A percentile compares a stretch with the other conserved stretches of the same genome.
Conservation (phyloP, 2,888 invertebrate species). For the Andrena chrysosceles region DNA sequence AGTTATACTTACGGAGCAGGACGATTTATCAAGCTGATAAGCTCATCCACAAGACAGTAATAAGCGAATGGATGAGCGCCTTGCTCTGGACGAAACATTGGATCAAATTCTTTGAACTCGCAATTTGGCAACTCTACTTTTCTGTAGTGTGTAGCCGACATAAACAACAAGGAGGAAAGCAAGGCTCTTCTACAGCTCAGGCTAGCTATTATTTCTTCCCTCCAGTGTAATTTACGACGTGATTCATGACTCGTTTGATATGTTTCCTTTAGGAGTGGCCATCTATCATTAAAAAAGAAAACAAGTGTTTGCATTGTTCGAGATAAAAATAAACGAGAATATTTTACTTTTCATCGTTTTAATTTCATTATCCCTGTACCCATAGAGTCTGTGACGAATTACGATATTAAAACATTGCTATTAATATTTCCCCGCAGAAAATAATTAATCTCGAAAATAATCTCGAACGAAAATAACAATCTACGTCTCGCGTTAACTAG, state of each 20-base stretch:
- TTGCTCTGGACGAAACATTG: conserved; percentile 77
- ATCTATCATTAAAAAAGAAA: conserved; percentile 77
- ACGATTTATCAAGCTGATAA: conserved; percentile 79
- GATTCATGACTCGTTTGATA: conserved; percentile 76
- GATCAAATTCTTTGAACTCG: conserved; percentile 84
- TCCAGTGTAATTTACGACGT: conserved; percentile 79
- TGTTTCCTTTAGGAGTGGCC: conserved; percentile 83
- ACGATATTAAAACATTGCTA: not conserved
- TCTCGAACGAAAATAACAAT: not conserved
- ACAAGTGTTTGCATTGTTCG: no score
- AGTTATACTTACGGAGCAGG: conserved; percentile 75
- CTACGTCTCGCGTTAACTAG: not conserved
- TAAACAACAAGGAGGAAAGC: conserved; percentile 81
- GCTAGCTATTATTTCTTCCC: conserved; percentile 82
- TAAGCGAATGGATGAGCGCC: conserved; percentile 84
- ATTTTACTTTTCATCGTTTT: no score
- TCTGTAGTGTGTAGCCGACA: conserved; percentile 85
- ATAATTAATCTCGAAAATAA: no score
- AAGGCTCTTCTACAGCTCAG: conserved; percentile 79
- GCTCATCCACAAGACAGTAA: conserved; percentile 84
- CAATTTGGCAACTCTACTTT: conserved; percentile 85
- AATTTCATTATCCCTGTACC: no score
- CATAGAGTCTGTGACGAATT: not conserved
- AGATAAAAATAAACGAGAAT: no score
- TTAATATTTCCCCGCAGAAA: not conserved